Conservation (phyloP, 2,797 vertebrate species). For the Alosa sapidissima region DNA sequence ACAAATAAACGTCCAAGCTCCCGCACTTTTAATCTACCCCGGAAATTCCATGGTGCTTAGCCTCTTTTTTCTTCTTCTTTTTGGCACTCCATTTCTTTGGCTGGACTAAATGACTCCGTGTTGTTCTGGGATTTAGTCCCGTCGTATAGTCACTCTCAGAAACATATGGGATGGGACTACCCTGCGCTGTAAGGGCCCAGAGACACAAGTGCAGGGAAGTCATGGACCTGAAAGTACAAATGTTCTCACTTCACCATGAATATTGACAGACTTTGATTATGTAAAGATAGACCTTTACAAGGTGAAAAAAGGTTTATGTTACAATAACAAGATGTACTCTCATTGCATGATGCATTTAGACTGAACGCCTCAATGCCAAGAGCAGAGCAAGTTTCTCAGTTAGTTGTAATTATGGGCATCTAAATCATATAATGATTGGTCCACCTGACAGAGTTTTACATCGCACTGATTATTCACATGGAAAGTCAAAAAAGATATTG, state of each 20-base stretch:
- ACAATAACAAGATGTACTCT: not conserved
- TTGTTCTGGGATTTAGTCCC: constrained; percentile 34
- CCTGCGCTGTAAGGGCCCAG: not conserved
- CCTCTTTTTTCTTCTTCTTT: constrained; percentile 28
- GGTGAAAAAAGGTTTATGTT: not conserved
- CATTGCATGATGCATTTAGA: too few relatives aligned
- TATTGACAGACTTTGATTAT: not conserved
- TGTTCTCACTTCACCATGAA: not conserved
- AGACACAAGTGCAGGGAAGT: not conserved
- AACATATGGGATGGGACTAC: not conserved
- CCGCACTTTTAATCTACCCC: constrained; percentile 43
- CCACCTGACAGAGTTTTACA: not conserved
- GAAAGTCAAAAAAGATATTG: not conserved
- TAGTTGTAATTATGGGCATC: not conserved
- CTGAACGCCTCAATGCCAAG: not conserved
- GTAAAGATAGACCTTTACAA: not conserved
- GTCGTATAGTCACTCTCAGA: constrained; percentile 37
- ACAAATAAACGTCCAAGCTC: constrained; percentile 45
- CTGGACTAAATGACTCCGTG: constrained; percentile 53
- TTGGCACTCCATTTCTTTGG: constrained; percentile 21
- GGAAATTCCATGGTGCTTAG: constrained; percentile 59
- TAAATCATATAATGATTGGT: not conserved
- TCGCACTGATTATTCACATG: too few relatives aligned
- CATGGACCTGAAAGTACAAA: not conserved
- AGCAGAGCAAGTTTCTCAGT: not conserved